phyloP scores from a whole-genome alignment of 2,888 invertebrate species.

The Leptopilina myrica region DNA sequence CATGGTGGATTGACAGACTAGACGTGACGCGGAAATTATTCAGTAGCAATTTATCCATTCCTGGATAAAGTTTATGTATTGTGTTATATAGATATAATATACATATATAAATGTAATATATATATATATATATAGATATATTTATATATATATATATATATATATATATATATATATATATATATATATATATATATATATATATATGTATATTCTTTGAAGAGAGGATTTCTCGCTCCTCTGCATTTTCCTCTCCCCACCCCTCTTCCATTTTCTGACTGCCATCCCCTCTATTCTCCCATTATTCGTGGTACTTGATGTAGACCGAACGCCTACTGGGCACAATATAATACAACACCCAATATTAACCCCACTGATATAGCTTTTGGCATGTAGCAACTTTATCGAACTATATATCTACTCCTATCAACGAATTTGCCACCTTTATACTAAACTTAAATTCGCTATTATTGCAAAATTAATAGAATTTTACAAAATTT shows the following conservation, averaged over 20 bases:
- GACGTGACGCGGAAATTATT: constrained; percentile 19
- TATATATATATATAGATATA: too few species aligned
- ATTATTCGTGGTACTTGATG: constrained; percentile 50
- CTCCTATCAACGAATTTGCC: neutral
- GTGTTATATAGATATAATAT: too few species aligned
- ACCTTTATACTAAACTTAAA: too few species aligned
- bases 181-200: too few species aligned
- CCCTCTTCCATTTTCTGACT: too few species aligned
- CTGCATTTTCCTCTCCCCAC: neutral
- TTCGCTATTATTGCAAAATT: too few species aligned
- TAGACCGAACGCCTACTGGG: constrained; percentile 44
- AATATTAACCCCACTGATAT: constrained; percentile 46
- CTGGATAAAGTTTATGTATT: constrained; percentile 8
- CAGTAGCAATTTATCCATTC: constrained; percentile 9
- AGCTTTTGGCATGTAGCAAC: constrained; percentile 46
- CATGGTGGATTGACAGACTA: constrained; percentile 9
- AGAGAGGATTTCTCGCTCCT: neutral
- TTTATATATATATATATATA: too few species aligned
- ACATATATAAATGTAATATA: too few species aligned
- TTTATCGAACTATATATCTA: constrained; percentile 11
- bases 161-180: too few species aligned
- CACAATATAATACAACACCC: constrained; percentile 47
- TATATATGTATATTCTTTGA: too few species aligned
- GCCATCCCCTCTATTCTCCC: neutral
- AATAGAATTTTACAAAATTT: too few species aligned